Conservation (phyloP, 2,113 vertebrate species). For the Pterophyllum scalare region DNA sequence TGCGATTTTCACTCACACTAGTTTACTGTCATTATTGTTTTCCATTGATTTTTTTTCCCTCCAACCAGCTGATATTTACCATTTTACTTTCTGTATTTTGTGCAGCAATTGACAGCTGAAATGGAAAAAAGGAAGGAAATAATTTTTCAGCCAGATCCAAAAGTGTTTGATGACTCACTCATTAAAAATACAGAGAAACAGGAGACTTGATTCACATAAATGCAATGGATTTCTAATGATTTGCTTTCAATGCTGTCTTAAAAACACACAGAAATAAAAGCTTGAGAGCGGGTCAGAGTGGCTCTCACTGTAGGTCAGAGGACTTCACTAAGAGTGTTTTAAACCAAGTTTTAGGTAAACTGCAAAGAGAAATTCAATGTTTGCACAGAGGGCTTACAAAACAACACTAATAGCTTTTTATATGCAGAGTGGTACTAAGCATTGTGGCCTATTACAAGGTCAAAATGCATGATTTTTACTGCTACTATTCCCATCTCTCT, state of each 20-base stretch:
- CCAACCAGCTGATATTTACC: background rate
- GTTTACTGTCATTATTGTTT: background rate
- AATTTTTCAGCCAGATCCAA: background rate
- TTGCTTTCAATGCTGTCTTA: background rate
- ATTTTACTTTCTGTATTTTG: background rate
- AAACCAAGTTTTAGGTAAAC: background rate
- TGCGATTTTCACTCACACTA: slow-evolving; percentile 9
- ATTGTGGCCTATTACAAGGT: background rate
- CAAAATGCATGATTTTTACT: background rate
- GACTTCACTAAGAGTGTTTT: background rate
- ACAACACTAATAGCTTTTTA: background rate
- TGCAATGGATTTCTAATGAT: background rate
- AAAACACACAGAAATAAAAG: background rate
- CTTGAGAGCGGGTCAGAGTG: background rate
- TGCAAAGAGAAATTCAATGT: slow-evolving; percentile 20
- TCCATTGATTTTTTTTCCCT: slow-evolving; percentile 10
- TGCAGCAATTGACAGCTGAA: background rate
- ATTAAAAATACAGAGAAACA: background rate
- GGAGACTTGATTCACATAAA: background rate
- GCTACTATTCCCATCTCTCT: background rate
- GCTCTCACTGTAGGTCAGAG: background rate
- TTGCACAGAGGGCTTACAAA: background rate
- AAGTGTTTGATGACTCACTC: background rate
- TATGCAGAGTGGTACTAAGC: background rate
- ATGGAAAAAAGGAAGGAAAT: background rate